These are phyloP conservation scores for Pelecanus crispus DNA, from an alignment of 2,113 vertebrate genomes.

Conservation along the genomic window DNA sequence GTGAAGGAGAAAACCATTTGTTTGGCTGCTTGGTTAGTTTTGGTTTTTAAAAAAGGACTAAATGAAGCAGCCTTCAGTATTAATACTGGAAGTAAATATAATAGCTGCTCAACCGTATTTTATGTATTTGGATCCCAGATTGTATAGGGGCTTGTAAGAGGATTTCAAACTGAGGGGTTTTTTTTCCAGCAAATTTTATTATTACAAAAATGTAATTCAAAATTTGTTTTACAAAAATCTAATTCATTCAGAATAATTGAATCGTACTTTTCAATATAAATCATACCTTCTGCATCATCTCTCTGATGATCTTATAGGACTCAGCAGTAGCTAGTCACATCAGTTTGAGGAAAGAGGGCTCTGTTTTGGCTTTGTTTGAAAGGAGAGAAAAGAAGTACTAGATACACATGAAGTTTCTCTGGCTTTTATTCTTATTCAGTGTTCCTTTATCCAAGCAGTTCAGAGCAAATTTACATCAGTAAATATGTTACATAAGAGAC, in stretches of 20 bases:
- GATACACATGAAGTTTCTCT: not conserved
- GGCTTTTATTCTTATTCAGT: not conserved
- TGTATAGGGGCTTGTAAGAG: not conserved
- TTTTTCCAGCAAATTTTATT: not conserved
- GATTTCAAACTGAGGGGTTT: fast-evolving
- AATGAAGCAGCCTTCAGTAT: not conserved
- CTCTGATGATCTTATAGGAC: not conserved
- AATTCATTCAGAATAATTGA: not conserved
- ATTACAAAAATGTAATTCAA: not conserved
- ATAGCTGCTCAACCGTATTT: not conserved
- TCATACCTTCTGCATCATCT: not conserved
- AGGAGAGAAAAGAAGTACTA: not conserved
- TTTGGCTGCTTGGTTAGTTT: too few relatives aligned
- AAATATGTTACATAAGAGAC: not conserved
- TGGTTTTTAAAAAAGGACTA: not conserved
- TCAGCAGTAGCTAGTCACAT: not conserved
- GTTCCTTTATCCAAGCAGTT: not conserved
- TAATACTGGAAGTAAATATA: not conserved
- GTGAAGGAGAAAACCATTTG: not conserved
- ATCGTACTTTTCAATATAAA: not conserved
- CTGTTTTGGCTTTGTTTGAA: not conserved
- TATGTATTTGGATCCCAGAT: not conserved
- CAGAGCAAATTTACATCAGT: not conserved
- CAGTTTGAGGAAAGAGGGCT: not conserved
- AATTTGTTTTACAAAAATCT: not conserved